Conservation (phyloP, 1,140 invertebrate genomes). For the Drosophila bipectinata region DNA sequence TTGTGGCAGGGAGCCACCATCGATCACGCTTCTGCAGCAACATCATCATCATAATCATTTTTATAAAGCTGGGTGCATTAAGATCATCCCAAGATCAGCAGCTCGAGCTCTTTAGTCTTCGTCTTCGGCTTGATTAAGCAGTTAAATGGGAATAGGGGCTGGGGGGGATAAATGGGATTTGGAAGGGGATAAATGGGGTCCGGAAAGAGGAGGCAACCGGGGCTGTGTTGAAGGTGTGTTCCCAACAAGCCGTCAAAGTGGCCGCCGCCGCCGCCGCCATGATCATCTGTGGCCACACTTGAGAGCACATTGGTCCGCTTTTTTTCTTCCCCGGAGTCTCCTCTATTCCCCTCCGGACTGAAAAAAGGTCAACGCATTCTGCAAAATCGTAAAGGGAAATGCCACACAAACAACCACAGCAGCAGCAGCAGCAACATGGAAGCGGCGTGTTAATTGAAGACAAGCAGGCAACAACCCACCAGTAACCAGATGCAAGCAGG, state of each 20-base stretch:
- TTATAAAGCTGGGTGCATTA: constrained; percentile 31
- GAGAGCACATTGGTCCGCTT: constrained; percentile 56
- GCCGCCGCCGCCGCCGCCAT: constrained; percentile 51
- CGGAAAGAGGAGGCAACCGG: too few species aligned
- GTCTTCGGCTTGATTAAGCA: constrained; percentile 73
- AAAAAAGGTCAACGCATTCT: constrained; percentile 77
- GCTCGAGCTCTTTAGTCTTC: constrained; percentile 52
- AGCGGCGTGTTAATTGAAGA: constrained; percentile 81
- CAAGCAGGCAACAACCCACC: constrained; percentile 52
- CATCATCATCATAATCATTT: constrained; percentile 25
- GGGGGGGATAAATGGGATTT: background rate
- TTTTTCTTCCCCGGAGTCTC: background rate
- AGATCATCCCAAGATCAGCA: constrained; percentile 58
- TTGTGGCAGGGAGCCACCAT: constrained; percentile 58
- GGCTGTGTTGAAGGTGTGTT: constrained; percentile 58
- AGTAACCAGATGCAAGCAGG: constrained; percentile 28
- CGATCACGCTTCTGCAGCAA: constrained; percentile 54
- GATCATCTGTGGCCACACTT: constrained; percentile 67
- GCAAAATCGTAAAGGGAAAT: constrained; percentile 69
- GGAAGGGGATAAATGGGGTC: constrained; percentile 3
- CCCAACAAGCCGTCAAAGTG: constrained; percentile 70
- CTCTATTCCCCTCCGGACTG: background rate
- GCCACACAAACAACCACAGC: constrained; percentile 62
- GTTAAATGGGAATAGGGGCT: constrained; percentile 63
- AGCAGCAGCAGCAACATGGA: constrained; percentile 44